Percentiles rank a stretch among this genome's conserved stretches.
phyloP scores from a whole-genome alignment of 2,113 vertebrate genomes.

The human region GRCh38 chr2:226599001-226599500 shows the following conservation, averaged over 20 bases:
- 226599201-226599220: background rate
- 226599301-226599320: background rate
- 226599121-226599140: constrained; percentile 55
- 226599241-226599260: background rate
- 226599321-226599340: background rate
- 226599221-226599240: background rate
- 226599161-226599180: constrained; percentile 63
- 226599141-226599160: constrained; percentile 69
- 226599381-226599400: background rate
- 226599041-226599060: background rate
- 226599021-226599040: background rate
- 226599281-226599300: accelerated
- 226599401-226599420: background rate
- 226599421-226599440: background rate
- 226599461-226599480: background rate
- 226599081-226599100: background rate
- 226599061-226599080: background rate
- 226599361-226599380: background rate
- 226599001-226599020: background rate
- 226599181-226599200: background rate
- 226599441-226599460: background rate
- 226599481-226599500: background rate
- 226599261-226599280: background rate
- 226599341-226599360: background rate
- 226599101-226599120: constrained; percentile 38